Evolutionary conservation across 2,797 vertebrate species (phyloP).

Genomic region (Tamandua tetradactyla): DNA sequence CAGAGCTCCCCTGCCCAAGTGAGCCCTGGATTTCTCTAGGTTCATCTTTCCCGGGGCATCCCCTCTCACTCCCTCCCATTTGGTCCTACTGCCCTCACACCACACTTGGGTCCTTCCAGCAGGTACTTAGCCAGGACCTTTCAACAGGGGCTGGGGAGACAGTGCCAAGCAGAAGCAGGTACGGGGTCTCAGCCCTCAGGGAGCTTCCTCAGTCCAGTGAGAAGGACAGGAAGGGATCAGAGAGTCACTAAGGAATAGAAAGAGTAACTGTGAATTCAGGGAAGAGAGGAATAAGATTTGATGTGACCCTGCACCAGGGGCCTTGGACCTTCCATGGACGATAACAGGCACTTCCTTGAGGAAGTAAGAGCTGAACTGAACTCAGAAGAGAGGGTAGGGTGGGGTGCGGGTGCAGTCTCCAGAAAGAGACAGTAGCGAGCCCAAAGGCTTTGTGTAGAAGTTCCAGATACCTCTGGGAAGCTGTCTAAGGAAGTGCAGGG

Average conservation of each 20-base stretch:
- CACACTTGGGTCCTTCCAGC: rapidly evolving
- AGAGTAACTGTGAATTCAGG: too few species aligned
- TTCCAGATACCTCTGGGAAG: neutral
- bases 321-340: neutral
- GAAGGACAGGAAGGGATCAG: rapidly evolving
- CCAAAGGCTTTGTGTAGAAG: neutral
- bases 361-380: too few species aligned
- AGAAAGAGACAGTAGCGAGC: neutral
- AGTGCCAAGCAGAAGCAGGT: rapidly evolving
- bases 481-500: too few species aligned
- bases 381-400: neutral
- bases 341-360: neutral
- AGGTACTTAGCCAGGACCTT: neutral
- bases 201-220: rapidly evolving
- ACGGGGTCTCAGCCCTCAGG: neutral
- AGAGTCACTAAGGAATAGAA: neutral
- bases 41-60: neutral
- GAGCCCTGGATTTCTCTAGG: neutral
- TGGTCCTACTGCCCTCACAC: too few species aligned
- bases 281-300: too few species aligned
- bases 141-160: rapidly evolving
- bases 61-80: neutral
- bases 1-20: rapidly evolving
- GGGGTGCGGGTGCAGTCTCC: too few species aligned
- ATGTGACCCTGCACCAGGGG: neutral